These are phyloP conservation scores for Alectura lathami DNA, from an alignment of 2,113 vertebrate genomes.

Conservation along the genomic window DNA sequence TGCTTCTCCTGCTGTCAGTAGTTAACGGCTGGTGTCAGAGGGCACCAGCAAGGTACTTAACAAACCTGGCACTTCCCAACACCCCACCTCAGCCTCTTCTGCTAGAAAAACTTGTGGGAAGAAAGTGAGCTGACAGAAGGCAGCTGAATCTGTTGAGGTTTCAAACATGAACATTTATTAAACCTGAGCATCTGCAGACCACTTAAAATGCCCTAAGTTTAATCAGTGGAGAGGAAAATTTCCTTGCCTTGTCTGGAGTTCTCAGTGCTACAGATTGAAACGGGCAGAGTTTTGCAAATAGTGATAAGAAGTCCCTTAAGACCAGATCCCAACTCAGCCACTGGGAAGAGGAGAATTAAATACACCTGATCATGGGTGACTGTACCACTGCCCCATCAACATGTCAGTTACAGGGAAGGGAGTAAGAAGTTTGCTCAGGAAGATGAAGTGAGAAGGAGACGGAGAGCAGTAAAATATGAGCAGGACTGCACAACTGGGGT, in stretches of 20 bases:
- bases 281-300: background rate
- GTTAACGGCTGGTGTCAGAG: background rate
- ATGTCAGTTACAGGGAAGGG: background rate
- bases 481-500: background rate
- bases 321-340: background rate
- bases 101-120: background rate
- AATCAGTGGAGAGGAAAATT: background rate
- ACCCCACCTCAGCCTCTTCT: background rate
- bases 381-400: background rate
- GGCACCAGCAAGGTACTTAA: background rate
- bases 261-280: background rate
- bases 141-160: background rate
- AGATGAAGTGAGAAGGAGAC: accelerated
- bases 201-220: background rate
- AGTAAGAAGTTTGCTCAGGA: background rate
- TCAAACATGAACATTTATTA: background rate
- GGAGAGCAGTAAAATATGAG: background rate
- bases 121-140: background rate
- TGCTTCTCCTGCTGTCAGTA: background rate
- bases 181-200: background rate
- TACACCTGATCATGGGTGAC: background rate
- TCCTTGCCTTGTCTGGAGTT: background rate
- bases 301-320: background rate
- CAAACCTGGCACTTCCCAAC: background rate
- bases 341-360: background rate